phyloP scores from a whole-genome alignment of 2,113 vertebrate species.

The human (Homo sapiens) region GRCh38 chrX:13592501-13593000 shows the following conservation, averaged over 20 bases:
- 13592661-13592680: neutral
- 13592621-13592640: neutral
- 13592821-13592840: neutral
- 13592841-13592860: neutral
- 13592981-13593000: too few species aligned
- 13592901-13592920: too few species aligned
- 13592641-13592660: neutral
- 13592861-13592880: too few species aligned
- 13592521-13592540: neutral
- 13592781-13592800: neutral
- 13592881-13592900: neutral
- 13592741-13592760: neutral
- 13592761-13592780: fast-evolving
- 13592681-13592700: neutral
- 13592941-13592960: too few species aligned
- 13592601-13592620: neutral
- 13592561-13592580: neutral
- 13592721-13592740: neutral
- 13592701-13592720: neutral
- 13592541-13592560: neutral
- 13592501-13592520: neutral
- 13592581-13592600: neutral
- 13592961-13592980: too few species aligned
- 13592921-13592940: too few species aligned
- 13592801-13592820: neutral